phyloP scores from a whole-genome alignment of 2,888 invertebrate species.

The Glaucopsyche alexis region DNA sequence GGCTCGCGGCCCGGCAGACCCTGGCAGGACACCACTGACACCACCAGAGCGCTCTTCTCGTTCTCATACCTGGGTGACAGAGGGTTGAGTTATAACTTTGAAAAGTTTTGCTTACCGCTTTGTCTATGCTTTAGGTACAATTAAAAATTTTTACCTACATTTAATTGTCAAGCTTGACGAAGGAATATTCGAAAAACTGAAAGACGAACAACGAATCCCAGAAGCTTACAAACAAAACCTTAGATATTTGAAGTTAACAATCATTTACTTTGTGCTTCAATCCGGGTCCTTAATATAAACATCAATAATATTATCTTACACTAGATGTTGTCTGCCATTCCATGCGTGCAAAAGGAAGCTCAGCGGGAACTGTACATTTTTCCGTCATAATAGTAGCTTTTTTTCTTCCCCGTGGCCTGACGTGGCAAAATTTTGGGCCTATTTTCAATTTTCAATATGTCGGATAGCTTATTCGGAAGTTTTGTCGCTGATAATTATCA shows the following conservation, averaged over 20 bases:
- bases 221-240: neutral
- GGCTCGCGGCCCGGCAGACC: slow-evolving; percentile 93
- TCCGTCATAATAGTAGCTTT: too few species aligned
- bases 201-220: neutral
- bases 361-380: too few species aligned
- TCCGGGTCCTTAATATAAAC: neutral
- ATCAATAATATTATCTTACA: neutral
- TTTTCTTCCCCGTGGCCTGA: too few species aligned
- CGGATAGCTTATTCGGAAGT: too few species aligned
- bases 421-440: too few species aligned
- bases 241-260: neutral
- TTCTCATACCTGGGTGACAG: slow-evolving; percentile 85
- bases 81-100: neutral
- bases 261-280: neutral
- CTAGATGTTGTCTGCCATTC: too few species aligned
- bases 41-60: slow-evolving; percentile 94
- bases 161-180: neutral
- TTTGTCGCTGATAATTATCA: too few species aligned
- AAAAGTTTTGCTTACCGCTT: too few species aligned
- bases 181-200: neutral
- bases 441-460: too few species aligned
- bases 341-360: too few species aligned
- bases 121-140: too few species aligned
- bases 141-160: neutral
- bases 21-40: slow-evolving; percentile 94